Evolutionary conservation across 2,888 invertebrate genomes (phyloP).

Genomic region (Sisyra nigra): DNA sequence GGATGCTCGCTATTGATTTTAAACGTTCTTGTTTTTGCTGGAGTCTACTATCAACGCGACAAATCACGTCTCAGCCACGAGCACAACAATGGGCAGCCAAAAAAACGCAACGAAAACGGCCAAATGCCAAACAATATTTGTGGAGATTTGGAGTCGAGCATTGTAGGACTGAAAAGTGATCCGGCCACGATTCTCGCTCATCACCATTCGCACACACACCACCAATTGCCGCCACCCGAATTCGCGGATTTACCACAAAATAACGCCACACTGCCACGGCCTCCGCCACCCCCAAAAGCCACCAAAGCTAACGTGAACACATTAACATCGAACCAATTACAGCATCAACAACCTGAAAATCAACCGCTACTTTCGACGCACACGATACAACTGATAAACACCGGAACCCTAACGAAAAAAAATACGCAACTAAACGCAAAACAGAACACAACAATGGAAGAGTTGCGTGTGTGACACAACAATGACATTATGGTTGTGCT

Average conservation of each 20-base stretch:
- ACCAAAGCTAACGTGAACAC: constrained; percentile 42
- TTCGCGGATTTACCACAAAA: constrained; percentile 66
- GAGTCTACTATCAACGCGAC: constrained; percentile 84
- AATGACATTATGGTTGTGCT: constrained; percentile 5
- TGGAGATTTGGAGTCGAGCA: constrained; percentile 57
- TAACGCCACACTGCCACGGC: constrained; percentile 50
- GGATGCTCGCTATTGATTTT: constrained; percentile 83
- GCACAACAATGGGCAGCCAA: constrained; percentile 31
- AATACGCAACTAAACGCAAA: constrained; percentile 48
- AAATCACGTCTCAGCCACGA: constrained; percentile 51
- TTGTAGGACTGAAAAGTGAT: constrained; percentile 42
- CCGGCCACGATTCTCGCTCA: constrained; percentile 57
- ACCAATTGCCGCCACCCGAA: constrained; percentile 68
- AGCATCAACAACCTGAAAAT: constrained; percentile 47
- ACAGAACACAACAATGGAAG: constrained; percentile 50
- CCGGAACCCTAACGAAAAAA: constrained; percentile 61
- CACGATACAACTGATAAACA: constrained; percentile 62
- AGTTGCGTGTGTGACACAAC: constrained; percentile 64
- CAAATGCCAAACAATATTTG: constrained; percentile 82
- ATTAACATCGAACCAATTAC: constrained; percentile 40
- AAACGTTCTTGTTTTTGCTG: constrained; percentile 86
- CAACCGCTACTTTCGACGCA: constrained; percentile 56
- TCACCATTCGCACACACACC: constrained; percentile 59
- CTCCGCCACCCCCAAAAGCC: constrained; percentile 59
- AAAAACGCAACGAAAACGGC: constrained; percentile 67